Evolutionary conservation across 1,140 invertebrate genomes (phyloP).

Genomic region (Ceratina australensis): DNA sequence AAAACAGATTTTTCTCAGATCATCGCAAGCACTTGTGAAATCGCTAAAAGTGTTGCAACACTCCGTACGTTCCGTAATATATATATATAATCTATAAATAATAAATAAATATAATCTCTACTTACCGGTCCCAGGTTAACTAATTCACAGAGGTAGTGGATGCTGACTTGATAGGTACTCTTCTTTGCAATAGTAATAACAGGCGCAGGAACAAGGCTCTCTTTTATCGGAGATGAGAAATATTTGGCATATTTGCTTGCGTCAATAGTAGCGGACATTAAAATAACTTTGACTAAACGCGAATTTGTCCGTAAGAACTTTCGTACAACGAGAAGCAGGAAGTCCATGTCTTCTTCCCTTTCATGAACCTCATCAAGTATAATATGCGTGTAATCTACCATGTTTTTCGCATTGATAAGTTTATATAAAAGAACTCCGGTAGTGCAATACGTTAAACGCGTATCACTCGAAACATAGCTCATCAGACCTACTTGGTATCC

Average conservation of each 20-base stretch:
- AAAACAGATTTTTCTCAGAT: too few relatives aligned
- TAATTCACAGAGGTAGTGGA: conserved; percentile 87
- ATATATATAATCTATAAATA: too few relatives aligned
- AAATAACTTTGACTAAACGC: conserved; percentile 86
- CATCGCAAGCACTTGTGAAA: too few relatives aligned
- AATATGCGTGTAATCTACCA: conserved; percentile 91
- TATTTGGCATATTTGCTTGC: conserved; percentile 87
- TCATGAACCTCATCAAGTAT: conserved; percentile 98
- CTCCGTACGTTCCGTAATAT: too few relatives aligned
- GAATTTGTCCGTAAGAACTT: conserved; percentile 89
- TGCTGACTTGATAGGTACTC: conserved; percentile 81
- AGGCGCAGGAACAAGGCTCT: conserved; percentile 78
- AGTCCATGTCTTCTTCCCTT: conserved; percentile 95
- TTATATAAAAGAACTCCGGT: conserved; percentile 87
- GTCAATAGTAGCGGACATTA: conserved; percentile 95
- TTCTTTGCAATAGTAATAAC: conserved; percentile 81
- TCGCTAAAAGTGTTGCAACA: too few relatives aligned
- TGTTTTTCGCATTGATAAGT: conserved; percentile 85
- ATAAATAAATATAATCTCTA: conserved; percentile 28
- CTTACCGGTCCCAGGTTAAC: conserved; percentile 70
- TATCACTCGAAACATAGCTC: conserved; percentile 83
- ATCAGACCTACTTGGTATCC: conserved; percentile 80
- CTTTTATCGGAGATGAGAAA: conserved; percentile 83
- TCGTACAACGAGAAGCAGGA: conserved; percentile 92
- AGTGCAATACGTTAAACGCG: conserved; percentile 92